These are phyloP conservation scores for Gopherus flavomarginatus DNA, from an alignment of 2,113 vertebrate species.

Conservation along the genomic window DNA sequence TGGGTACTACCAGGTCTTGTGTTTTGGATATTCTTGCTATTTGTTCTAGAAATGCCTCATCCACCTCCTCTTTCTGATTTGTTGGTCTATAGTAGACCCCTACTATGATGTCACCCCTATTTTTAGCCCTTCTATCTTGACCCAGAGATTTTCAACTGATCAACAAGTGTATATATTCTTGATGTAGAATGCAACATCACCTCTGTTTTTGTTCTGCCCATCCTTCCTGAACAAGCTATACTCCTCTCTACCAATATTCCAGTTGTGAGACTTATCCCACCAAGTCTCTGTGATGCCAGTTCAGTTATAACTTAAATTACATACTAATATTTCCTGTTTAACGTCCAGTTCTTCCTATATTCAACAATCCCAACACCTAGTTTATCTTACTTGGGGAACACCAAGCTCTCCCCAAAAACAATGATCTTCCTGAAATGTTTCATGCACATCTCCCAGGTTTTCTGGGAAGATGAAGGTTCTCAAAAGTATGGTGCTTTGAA, in stretches of 20 bases:
- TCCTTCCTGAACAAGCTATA: too few relatives aligned
- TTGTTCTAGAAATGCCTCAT: neutral
- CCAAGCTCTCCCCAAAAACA: too few relatives aligned
- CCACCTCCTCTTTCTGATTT: neutral
- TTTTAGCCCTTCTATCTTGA: neutral
- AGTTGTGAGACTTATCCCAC: too few relatives aligned
- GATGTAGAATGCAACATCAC: too few relatives aligned
- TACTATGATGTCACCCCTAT: neutral
- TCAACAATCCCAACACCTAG: neutral
- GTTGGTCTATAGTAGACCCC: neutral
- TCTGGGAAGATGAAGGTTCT: neutral
- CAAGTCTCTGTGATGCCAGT: too few relatives aligned
- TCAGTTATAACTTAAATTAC: too few relatives aligned
- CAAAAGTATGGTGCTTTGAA: neutral
- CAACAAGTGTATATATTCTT: neutral
- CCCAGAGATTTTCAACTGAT: neutral
- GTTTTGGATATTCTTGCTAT: too few relatives aligned
- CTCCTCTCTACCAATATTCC: too few relatives aligned
- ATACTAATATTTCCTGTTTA: too few relatives aligned
- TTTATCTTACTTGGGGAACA: too few relatives aligned
- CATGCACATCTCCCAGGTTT: neutral
- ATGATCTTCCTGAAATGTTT: neutral
- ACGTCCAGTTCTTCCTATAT: neutral
- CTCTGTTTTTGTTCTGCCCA: too few relatives aligned
- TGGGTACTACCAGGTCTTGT: too few relatives aligned